Evolutionary conservation across 2,888 invertebrate species (phyloP), one percentile per base, ranked within the genome.

Genomic region (Holacanthella duospinosa): DNA sequence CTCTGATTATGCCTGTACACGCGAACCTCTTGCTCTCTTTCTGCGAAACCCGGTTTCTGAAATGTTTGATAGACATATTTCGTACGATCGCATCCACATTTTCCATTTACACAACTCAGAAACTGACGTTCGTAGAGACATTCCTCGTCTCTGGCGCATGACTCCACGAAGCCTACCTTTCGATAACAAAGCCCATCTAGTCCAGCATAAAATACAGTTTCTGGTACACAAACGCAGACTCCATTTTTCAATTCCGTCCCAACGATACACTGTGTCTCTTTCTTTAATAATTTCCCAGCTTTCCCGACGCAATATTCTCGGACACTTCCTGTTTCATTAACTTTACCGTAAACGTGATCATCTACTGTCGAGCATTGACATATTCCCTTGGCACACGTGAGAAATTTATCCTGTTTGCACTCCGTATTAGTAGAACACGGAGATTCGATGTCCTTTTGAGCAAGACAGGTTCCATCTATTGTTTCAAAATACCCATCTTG

Each of bases 71-170:
- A n/a, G n/a, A n/a, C n/a, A n/a, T n/a, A n/a, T n/a, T n/a, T n/a
- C n/a, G n/a, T n/a, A n/a, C n/a, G 36, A 21, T 48, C n/a, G 21
- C 48, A 48, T 9, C 48, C 48, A 48, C 48, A 48, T 48, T 48
- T 48, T 21, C 48, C 48, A 21, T 48, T 48, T n/a, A 48, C 48
- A 48, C 48, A 48, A 48, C 16, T 48, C 12, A 48, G 48, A 48
- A 48, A 48, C 12, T n/a, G 19, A 9, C 48, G 19, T 4, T 48
- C 48, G 48, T 48, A 48, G 4, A n/a, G 19, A 21, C 48, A 48
- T 21, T 48, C 48, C 4, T 9, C 48, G 21, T 48, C 21, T 48
- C 21, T 9, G 6, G 21, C 48, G n/a, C 48, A 48, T 48, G 48
- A 21, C 21, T 9, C 48, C 16, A 4, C 12, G 12, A n/a, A 4